Base-by-base conservation (phyloP, 92 coral and sea anemone genomes). In the Paragorgia papillata region DNA sequence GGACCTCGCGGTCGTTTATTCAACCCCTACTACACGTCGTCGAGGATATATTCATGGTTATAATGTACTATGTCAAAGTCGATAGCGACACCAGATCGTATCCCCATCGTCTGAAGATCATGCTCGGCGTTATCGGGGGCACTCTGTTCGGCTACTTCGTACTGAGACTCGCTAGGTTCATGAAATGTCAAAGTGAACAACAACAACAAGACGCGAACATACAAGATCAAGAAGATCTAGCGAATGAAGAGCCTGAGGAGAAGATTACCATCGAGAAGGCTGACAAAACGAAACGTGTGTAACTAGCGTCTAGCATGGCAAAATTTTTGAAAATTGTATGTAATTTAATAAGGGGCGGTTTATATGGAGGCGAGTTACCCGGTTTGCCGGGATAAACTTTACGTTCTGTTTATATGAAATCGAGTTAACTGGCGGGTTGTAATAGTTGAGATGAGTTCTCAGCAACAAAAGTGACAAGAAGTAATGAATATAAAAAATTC, bases 11-110 rank as follows among this genome's bases (percentile, higher is more conserved):
- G 9, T 64, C 85, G 20, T 81, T 69, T 15, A 13, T 68, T 48
- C 75, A 68, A 49, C 75, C 75, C 8, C 33, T 81, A 48, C 35
- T 80, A 54, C 66, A 35, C 4, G 64, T 64, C 1, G 7, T 55
- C 2, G 75, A 86, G 62, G 83, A 86, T 70, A 27, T 70, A 17
- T 14, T 46, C 28, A 82, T 86, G 90, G 75, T 75, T 26, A 10
- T 86, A 1, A 15, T 74, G 18, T 70, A 61, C 33, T 82, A 77
- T 43, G 80, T 82, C 34, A 59, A 39, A 26, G 74, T 51, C 20
- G 61, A 49, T 50, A 13, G 57, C 56, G 35, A 15, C 26, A 41
- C 30, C n/a, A 75, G 90, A 74, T 44, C 75, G n/a, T 68, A 48
- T 31, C 75, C 75, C 12, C 59, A 68, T 26, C 55, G 75, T 10